Base-by-base conservation (phyloP, 2,888 invertebrate genomes). In the Rotaria socialis region DNA sequence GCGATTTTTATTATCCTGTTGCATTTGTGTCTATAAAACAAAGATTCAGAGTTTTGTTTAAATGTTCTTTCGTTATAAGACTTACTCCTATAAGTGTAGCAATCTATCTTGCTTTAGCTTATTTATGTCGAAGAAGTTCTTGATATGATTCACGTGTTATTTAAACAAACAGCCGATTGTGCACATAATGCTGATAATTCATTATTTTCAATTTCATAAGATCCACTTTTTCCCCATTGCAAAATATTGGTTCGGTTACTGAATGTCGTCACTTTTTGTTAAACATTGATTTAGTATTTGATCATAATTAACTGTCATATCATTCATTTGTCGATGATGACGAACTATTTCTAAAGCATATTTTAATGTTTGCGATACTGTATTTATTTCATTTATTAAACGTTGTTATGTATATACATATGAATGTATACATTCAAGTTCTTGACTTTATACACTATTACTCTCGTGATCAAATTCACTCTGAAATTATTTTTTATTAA, bases 71-170 rank as follows among this genome's bases (percentile, higher is more conserved):
- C 7, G 11, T 50, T 50, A 11, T 55, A 55, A 55, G 41, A 85
- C 95, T 94, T 91, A 96, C 96, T 90, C 97, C 97, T 86, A 94
- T 94, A 87, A 97, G 92, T 90, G 96, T 95, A 0, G 96, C 95
- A 86, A 97, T 95, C 93, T 97, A 96, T 89, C 95, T 93, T 85
- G 94, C 94, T 88, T 95, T 93, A 60, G 93, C 93, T 41, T 94
- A 92, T 90, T 96, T 94, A 89, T 94, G 94, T 10, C 94, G 90
- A 84, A 90, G 89, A 27, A 90, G 94, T 90, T 98, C 97, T 80
- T 80, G 80, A 11, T 47, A 47, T n/a, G 47, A 47, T 47, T 80
- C 80, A 43, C 80, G 80, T 80, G 80, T 47, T 47, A 80, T 80
- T 80, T 11, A 80, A 47, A 80, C 80, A 80, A n/a, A 47, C 80